Conservation (phyloP, 2,888 invertebrate species). For the Podabrus alpinus region DNA sequence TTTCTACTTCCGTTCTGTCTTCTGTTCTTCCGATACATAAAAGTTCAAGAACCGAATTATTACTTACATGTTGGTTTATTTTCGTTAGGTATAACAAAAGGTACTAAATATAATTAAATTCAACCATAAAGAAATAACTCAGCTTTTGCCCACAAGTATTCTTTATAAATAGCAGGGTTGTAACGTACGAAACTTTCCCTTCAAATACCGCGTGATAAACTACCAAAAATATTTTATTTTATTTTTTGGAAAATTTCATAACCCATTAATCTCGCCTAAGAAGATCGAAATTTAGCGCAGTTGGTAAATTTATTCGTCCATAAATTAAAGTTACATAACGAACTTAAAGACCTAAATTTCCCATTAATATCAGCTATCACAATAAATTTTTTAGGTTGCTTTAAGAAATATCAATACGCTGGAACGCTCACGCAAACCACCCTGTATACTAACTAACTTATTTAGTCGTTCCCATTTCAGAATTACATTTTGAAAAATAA, state of each 20-base stretch:
- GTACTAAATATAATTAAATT: neutral
- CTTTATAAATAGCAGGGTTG: neutral
- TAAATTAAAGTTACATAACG: neutral
- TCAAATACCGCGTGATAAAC: no score
- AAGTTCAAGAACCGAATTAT: constrained; percentile 18
- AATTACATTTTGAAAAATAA: neutral
- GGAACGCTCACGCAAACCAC: neutral
- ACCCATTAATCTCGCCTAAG: neutral
- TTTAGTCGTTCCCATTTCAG: neutral
- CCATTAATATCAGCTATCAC: neutral
- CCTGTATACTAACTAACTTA: neutral
- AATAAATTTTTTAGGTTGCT: no score
- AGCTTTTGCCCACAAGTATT: neutral
- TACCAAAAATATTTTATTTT: neutral
- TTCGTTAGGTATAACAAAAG: neutral
- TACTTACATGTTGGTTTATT: constrained; percentile 7
- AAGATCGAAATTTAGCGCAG: neutral
- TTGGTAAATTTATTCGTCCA: neutral
- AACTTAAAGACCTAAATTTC: neutral
- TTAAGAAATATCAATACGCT: no score
- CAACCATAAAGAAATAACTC: neutral
- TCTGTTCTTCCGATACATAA: constrained; percentile 18
- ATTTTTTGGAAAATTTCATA: neutral
- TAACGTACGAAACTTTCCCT: neutral
- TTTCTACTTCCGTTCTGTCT: constrained; percentile 34